Evolutionary conservation across 2,888 invertebrate genomes (phyloP).

Genomic region (Synergus gifuensis): DNA sequence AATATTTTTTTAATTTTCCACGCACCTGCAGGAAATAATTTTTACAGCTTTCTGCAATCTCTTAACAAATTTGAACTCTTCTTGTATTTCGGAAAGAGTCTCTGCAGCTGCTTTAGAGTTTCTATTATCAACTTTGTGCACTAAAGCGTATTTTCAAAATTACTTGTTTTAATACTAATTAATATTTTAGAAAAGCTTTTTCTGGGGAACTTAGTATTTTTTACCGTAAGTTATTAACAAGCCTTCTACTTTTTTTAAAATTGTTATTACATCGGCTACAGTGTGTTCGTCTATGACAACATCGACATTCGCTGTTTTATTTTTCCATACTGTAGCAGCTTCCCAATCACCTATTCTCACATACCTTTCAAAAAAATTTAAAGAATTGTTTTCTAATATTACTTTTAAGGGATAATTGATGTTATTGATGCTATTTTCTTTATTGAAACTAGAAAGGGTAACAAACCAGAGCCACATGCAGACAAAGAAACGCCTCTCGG

Average conservation of each 20-base stretch:
- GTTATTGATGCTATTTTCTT: slow-evolving; percentile 17
- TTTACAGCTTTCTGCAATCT: slow-evolving; percentile 64
- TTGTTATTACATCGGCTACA: slow-evolving; percentile 76
- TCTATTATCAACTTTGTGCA: slow-evolving; percentile 64
- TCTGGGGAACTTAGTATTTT: not conserved
- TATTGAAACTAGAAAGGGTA: slow-evolving; percentile 20
- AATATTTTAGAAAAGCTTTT: not conserved
- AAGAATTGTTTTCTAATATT: not conserved
- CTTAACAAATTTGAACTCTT: slow-evolving; percentile 66
- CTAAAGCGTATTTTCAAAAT: slow-evolving; percentile 56
- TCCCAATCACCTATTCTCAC: slow-evolving; percentile 81
- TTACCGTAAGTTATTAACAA: slow-evolving; percentile 79
- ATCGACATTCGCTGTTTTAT: slow-evolving; percentile 71
- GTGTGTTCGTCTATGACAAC: slow-evolving; percentile 35
- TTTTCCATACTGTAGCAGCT: slow-evolving; percentile 80
- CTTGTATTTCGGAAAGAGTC: slow-evolving; percentile 67
- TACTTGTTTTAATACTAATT: not conserved
- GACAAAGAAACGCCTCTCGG: slow-evolving; percentile 80
- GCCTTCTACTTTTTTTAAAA: slow-evolving; percentile 80
- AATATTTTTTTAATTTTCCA: not conserved
- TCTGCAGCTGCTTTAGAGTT: slow-evolving; percentile 62
- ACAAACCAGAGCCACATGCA: slow-evolving; percentile 81
- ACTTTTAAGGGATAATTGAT: too few species aligned
- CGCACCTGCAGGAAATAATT: slow-evolving; percentile 63
- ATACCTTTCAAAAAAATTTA: slow-evolving; percentile 76